Evolutionary conservation across 2,888 invertebrate genomes (phyloP).

Genomic region (Dryomyza anilis): DNA sequence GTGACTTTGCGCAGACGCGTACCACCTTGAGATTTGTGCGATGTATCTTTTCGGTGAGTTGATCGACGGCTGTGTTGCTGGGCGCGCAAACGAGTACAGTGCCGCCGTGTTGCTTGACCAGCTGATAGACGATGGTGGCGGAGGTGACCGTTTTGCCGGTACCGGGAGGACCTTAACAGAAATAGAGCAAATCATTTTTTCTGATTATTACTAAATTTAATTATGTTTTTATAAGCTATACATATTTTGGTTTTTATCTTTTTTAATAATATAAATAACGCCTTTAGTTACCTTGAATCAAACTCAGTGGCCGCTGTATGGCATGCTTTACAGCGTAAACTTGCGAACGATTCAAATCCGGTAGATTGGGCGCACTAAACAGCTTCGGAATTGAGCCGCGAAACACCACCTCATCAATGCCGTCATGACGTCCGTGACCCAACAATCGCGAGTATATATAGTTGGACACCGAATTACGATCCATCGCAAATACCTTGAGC

Average conservation of each 20-base stretch:
- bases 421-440: slow-evolving; percentile 94
- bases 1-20: slow-evolving; percentile 94
- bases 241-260: slow-evolving; percentile 49
- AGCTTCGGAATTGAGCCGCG: slow-evolving; percentile 89
- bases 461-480: slow-evolving; percentile 94
- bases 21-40: slow-evolving; percentile 92
- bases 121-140: slow-evolving; percentile 97
- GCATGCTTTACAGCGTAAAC: slow-evolving; percentile 98
- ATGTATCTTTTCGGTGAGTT: slow-evolving; percentile 98
- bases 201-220: not conserved
- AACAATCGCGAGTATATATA: slow-evolving; percentile 97
- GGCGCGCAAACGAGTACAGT: slow-evolving; percentile 98
- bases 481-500: slow-evolving; percentile 92
- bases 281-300: slow-evolving; percentile 78
- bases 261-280: slow-evolving; percentile 60
- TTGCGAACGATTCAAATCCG: slow-evolving; percentile 97
- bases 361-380: slow-evolving; percentile 95
- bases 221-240: not conserved
- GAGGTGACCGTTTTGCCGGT: slow-evolving; percentile 99
- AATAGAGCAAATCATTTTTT: not conserved
- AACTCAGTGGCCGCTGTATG: slow-evolving; percentile 89
- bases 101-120: slow-evolving; percentile 91
- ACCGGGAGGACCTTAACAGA: slow-evolving; percentile 64
- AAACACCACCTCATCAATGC: slow-evolving; percentile 91
- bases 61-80: slow-evolving; percentile 99